Evolutionary conservation across 2,888 invertebrate genomes (phyloP).

Genomic region (Ennomos fuscantarius): DNA sequence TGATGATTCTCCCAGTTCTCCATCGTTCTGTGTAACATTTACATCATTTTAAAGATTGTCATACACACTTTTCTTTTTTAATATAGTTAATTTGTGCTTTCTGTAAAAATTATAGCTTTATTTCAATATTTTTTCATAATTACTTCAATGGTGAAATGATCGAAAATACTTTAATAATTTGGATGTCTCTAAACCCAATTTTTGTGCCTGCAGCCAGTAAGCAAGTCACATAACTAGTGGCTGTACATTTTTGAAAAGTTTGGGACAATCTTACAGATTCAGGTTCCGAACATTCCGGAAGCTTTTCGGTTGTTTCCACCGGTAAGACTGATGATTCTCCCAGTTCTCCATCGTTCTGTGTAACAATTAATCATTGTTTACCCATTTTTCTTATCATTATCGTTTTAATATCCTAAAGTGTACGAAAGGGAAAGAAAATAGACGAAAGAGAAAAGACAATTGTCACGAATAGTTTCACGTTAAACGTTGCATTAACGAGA

Average conservation of each 20-base stretch:
- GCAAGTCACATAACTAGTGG: constrained; percentile 8
- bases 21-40: constrained; percentile 32
- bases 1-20: constrained; percentile 1
- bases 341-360: constrained; percentile 29
- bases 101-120: too few species aligned
- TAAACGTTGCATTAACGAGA: too few species aligned
- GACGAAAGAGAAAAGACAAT: too few species aligned
- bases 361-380: constrained; percentile 21
- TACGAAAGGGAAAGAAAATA: too few species aligned
- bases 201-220: background rate
- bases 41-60: constrained; percentile 1
- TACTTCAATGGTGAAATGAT: too few species aligned
- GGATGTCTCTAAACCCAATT: constrained; percentile 16
- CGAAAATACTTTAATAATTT: background rate
- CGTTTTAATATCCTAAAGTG: background rate
- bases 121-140: too few species aligned
- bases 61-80: background rate
- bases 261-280: constrained; percentile 13
- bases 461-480: too few species aligned
- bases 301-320: constrained; percentile 1
- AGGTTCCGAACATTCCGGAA: constrained; percentile 3
- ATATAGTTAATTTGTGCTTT: too few species aligned
- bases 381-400: background rate
- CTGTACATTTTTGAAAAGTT: background rate
- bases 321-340: background rate